Base-by-base conservation (phyloP, 35 echinoderm and acorn worm genomes). In the Lytechinus variegatus region DNA sequence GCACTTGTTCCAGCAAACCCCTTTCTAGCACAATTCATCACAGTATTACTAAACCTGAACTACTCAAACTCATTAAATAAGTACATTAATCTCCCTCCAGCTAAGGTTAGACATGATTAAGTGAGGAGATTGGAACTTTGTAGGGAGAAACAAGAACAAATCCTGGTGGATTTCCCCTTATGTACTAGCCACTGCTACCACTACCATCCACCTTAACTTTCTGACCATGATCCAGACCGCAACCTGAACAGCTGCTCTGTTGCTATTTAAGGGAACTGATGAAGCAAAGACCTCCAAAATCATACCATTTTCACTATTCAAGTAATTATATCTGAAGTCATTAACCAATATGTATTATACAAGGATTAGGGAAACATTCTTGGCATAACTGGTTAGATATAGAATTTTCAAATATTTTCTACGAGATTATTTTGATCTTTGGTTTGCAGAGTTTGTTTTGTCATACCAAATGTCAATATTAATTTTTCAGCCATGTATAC, bases 191-290 rank as follows among this genome's bases (percentile, higher is more conserved):
- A 79, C 14, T 16, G 8, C 66, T 24, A 79, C 66, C 16, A 79
- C 16, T 24, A 79, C 66, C 66, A 79, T 24, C 61, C 55, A 56
- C 55, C 56, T 5, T 24, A 79, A 16, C 66, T 24, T 79, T 79
- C 66, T 79, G 66, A 79, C 66, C 19, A 24, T 16, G 66, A 79
- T 24, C 66, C 66, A 79, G 24, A 79, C 66, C 66, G 19, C 66
- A 79, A 79, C 19, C 19, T 4, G 14, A 79, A 79, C 66, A 79
- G 66, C 66, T 79, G 66, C 66, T n/a, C 19, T 5, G 66, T 79
- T 79, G 66, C 66, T 79, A 79, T 79, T 79, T 79, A 79, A 24
- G 66, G 66, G 14, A 58, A 79, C 66, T 79, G 66, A 79, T 79
- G 19, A 24, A 79, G 21, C 66, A 24, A 79, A 16, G 66, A 6